Evolutionary conservation across 1,140 invertebrate species (phyloP).

Genomic region (Himalopsyche phryganea): DNA sequence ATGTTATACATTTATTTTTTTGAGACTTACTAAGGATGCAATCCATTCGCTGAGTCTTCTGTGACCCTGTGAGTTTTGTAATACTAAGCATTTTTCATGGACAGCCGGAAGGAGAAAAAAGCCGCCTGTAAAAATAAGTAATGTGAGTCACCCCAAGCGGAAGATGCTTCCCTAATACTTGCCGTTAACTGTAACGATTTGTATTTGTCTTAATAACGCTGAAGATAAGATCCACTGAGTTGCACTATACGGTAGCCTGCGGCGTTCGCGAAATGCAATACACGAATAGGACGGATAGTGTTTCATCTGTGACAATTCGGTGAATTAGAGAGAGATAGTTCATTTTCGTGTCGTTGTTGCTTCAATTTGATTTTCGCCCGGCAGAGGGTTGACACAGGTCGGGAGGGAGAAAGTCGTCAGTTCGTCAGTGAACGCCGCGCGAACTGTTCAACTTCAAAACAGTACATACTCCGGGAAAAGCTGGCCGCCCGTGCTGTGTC

Average conservation of each 20-base stretch:
- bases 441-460: neutral
- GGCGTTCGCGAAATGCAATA: constrained; percentile 9
- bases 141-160: neutral
- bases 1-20: too few relatives aligned
- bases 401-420: constrained; percentile 21
- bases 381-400: constrained; percentile 17
- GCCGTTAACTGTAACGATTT: constrained; percentile 16
- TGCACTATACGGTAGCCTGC: neutral
- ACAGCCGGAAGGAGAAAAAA: neutral
- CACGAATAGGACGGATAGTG: neutral
- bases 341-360: too few relatives aligned
- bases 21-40: too few relatives aligned
- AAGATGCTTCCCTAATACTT: neutral
- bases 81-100: neutral
- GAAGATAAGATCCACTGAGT: constrained; percentile 20
- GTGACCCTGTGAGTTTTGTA: neutral
- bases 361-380: neutral
- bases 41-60: neutral
- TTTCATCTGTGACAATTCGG: too few relatives aligned
- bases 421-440: constrained; percentile 29
- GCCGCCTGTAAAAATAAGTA: neutral
- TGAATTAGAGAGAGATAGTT: too few relatives aligned
- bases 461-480: too few relatives aligned
- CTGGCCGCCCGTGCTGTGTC: neutral
- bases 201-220: constrained; percentile 19